Base-by-base conservation (phyloP, 2,888 invertebrate genomes). In the Phragmatobia fuliginosa region DNA sequence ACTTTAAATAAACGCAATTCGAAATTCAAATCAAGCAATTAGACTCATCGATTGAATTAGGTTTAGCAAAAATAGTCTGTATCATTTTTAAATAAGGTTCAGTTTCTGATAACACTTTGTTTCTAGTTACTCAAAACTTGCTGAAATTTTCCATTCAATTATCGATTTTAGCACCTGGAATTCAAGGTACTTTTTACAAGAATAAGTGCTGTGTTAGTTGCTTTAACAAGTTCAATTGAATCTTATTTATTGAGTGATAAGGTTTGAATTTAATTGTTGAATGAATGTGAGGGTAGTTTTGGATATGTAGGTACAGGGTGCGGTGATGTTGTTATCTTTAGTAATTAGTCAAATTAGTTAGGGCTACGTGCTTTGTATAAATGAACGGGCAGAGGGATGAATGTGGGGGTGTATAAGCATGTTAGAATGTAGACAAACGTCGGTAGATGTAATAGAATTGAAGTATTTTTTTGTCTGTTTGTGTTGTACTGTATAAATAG, bases 291-390 rank as follows among this genome's bases (percentile, higher is more conserved):
- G 84, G 85, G 81, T 76, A 74, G 66, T 74, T 66, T 60, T 68
- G 73, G 69, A 66, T 78, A 76, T 66, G 62, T 68, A 74, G 70
- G 67, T 78, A 76, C 78, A 82, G 82, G 81, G 81, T 83, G 85
- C 81, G 86, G 88, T 86, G 81, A 83, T 79, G 82, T 86, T 87
- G 89, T 88, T 89, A 88, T 85, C 82, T 75, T 71, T 75, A 83
- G 89, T 91, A 92, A 93, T 94, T 93, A 92, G 92, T 90, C 86
- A 90, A 92, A 92, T 93, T 91, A 92, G 87, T 83, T 76, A 79
- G 85, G 86, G 87, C 74, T 77, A 80, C 79, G 87, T 85, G 81
- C 83, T 82, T 78, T 73, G 75, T 77, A 73, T 76, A 77, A 77
- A 71, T 74, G 72, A 70, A 58, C 67, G 67, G 67, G 38, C 28